phyloP scores from a whole-genome alignment of 1,140 invertebrate species.

The Zaprionus taronus region DNA sequence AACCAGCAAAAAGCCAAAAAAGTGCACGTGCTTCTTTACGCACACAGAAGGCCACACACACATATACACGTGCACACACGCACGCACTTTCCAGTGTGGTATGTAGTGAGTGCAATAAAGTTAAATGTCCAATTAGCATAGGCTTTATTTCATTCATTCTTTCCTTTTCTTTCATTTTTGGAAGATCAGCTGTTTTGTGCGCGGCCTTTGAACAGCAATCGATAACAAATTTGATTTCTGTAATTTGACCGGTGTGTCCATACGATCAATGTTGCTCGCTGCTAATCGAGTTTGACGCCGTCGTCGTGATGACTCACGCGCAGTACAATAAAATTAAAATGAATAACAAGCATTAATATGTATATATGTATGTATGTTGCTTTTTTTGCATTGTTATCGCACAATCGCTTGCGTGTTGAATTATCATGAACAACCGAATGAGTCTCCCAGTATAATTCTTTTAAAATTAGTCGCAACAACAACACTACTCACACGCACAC shows the following conservation, averaged over 20 bases:
- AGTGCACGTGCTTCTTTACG: slow-evolving; percentile 72
- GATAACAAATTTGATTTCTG: slow-evolving; percentile 29
- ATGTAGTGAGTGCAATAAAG: slow-evolving; percentile 49
- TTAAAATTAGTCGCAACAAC: slow-evolving; percentile 15
- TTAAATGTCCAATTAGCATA: slow-evolving; percentile 64
- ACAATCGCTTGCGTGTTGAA: slow-evolving; percentile 52
- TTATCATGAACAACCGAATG: slow-evolving; percentile 79
- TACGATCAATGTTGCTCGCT: slow-evolving; percentile 7
- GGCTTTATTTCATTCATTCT: slow-evolving; percentile 7
- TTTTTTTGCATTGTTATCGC: slow-evolving; percentile 23
- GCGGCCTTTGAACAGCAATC: slow-evolving; percentile 26
- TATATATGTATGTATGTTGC: background rate
- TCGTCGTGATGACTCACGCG: slow-evolving; percentile 32
- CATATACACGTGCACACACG: background rate
- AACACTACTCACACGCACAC: slow-evolving; percentile 6
- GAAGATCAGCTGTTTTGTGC: slow-evolving; percentile 35
- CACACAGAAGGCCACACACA: slow-evolving; percentile 30
- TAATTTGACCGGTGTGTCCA: background rate
- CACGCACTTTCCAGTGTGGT: background rate
- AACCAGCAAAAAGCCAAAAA: slow-evolving; percentile 27
- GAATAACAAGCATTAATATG: slow-evolving; percentile 5
- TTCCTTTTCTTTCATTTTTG: slow-evolving; percentile 1
- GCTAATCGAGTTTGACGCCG: slow-evolving; percentile 44
- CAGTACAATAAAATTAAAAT: background rate
- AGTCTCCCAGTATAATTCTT: slow-evolving; percentile 85